Conservation (phyloP, 1,140 invertebrate species). For the Druon quercuslanigerum region DNA sequence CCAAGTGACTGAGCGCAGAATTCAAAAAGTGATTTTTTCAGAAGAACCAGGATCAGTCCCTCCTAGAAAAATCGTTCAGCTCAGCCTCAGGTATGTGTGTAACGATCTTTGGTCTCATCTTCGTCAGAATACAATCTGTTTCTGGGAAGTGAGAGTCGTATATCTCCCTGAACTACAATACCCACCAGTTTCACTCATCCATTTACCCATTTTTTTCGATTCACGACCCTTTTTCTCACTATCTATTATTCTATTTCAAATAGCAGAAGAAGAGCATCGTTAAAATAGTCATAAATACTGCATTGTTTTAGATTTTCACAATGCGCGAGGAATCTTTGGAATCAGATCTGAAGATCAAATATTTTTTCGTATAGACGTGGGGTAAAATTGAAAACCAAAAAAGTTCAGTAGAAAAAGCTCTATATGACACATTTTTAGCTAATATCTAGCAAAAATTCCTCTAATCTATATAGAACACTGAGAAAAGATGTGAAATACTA, state of each 20-base stretch:
- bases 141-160: slow-evolving; percentile 72
- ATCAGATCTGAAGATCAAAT: background rate
- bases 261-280: background rate
- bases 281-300: background rate
- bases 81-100: slow-evolving; percentile 57
- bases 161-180: slow-evolving; percentile 73
- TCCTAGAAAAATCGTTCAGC: slow-evolving; percentile 8
- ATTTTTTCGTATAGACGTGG: background rate
- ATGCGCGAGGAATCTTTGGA: background rate
- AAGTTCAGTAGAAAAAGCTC: too few species aligned
- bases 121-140: slow-evolving; percentile 72
- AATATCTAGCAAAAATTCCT: background rate
- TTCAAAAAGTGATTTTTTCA: slow-evolving; percentile 60
- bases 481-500: slow-evolving; percentile 3
- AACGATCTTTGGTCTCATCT: slow-evolving; percentile 63
- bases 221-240: slow-evolving; percentile 4
- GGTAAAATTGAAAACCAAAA: too few species aligned
- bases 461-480: background rate
- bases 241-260: background rate
- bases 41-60: slow-evolving; percentile 48
- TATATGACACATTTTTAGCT: too few species aligned
- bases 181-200: slow-evolving; percentile 66
- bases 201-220: slow-evolving; percentile 64
- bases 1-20: slow-evolving; percentile 45
- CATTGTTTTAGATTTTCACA: background rate